These are phyloP conservation scores for Atethmia centrago DNA, from an alignment of 2,888 invertebrate genomes.

Conservation along the genomic window DNA sequence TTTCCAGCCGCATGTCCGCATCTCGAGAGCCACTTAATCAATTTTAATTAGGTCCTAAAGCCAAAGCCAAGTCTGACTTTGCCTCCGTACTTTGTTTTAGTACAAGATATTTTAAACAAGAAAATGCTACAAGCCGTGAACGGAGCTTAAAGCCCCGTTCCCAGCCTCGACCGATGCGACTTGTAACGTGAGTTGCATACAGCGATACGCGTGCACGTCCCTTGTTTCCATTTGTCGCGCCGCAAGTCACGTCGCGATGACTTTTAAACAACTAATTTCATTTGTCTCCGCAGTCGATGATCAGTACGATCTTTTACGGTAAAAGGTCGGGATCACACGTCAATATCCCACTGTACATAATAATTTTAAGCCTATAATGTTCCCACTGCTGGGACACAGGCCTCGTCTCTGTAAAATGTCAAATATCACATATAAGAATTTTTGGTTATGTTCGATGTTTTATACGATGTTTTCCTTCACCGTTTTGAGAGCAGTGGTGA, in stretches of 20 bases:
- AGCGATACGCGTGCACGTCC: neutral
- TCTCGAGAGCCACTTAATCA: conserved; percentile 3
- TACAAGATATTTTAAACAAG: neutral
- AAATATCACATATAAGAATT: too few species aligned
- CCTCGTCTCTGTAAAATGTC: too few species aligned
- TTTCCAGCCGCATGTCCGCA: neutral
- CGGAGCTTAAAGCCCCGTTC: neutral
- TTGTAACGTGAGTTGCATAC: too few species aligned
- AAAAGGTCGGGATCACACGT: neutral
- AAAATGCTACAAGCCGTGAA: neutral
- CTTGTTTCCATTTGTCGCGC: neutral
- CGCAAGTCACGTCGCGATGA: neutral
- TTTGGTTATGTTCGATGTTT: too few species aligned
- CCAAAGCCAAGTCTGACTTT: neutral
- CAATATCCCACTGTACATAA: neutral
- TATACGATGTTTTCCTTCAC: too few species aligned
- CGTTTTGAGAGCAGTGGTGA: too few species aligned
- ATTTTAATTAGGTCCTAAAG: conserved; percentile 21
- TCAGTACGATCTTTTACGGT: neutral
- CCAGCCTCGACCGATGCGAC: neutral
- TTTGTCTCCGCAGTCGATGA: neutral
- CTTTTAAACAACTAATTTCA: neutral
- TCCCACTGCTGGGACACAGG: too few species aligned
- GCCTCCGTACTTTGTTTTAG: neutral
- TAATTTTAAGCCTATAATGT: too few species aligned